These are phyloP conservation scores for Lepus europaeus DNA, from an alignment of 2,113 vertebrate genomes.

Conservation along the genomic window DNA sequence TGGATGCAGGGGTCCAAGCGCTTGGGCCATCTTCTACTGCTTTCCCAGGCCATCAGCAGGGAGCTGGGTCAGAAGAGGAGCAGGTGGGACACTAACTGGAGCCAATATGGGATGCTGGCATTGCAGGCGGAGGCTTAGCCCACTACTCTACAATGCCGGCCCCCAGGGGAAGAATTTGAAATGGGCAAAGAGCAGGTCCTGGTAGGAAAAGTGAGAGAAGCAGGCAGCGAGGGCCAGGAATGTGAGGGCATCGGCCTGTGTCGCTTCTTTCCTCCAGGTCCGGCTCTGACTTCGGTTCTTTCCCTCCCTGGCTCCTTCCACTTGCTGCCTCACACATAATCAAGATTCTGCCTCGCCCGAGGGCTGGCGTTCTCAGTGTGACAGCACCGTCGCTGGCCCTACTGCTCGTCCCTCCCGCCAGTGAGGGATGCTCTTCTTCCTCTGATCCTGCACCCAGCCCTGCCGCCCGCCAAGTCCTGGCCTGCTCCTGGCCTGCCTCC, in stretches of 20 bases:
- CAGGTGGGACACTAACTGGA: too few species aligned
- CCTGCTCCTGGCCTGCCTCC: not conserved
- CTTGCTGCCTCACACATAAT: not conserved
- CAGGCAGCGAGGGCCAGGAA: not conserved
- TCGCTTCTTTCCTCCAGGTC: not conserved
- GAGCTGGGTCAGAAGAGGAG: too few species aligned
- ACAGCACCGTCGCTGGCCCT: not conserved
- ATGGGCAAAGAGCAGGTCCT: not conserved
- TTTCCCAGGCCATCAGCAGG: too few species aligned
- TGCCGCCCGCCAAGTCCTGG: not conserved
- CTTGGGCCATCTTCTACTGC: too few species aligned
- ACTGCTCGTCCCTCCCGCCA: not conserved
- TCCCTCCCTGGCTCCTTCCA: not conserved
- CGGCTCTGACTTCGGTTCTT: not conserved
- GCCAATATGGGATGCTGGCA: too few species aligned
- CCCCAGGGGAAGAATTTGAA: not conserved
- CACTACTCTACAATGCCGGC: too few species aligned
- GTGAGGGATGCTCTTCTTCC: not conserved
- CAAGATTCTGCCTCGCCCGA: not conserved
- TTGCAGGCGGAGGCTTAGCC: too few species aligned
- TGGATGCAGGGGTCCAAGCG: too few species aligned
- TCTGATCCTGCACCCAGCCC: not conserved
- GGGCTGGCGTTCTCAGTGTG: not conserved
- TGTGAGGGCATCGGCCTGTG: not conserved
- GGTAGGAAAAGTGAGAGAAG: not conserved